Conservation (phyloP, 2,113 vertebrate genomes). For the Bos indicus region DNA sequence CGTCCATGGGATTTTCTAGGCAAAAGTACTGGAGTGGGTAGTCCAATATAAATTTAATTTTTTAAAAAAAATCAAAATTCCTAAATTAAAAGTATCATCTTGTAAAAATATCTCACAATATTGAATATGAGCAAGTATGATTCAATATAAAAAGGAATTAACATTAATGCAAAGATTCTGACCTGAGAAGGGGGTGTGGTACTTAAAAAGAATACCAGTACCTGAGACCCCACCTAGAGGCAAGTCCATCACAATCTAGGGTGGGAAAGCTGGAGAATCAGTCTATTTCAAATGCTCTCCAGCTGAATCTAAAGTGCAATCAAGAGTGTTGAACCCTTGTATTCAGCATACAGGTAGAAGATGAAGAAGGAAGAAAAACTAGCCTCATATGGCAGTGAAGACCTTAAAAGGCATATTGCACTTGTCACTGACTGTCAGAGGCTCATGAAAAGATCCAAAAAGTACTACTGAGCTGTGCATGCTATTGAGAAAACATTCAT, state of each 20-base stretch:
- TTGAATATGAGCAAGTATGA: not conserved
- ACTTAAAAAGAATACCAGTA: not conserved
- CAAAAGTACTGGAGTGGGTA: no score
- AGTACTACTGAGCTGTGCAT: not conserved
- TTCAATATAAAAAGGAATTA: not conserved
- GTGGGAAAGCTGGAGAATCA: not conserved
- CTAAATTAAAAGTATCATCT: not conserved
- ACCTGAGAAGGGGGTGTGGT: not conserved
- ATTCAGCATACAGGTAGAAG: not conserved
- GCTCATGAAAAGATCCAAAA: not conserved
- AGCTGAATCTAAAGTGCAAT: not conserved
- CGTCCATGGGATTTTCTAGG: no score
- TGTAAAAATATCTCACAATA: not conserved
- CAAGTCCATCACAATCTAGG: not conserved
- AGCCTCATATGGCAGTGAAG: not conserved
- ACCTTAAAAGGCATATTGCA: not conserved
- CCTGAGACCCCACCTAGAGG: not conserved
- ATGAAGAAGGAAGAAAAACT: not conserved
- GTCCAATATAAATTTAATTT: not conserved
- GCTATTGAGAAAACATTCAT: not conserved
- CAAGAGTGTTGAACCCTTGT: not conserved
- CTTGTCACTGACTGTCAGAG: not conserved
- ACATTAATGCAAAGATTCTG: not conserved
- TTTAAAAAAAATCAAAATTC: not conserved
- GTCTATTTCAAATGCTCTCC: not conserved